Evolutionary conservation across 1,140 invertebrate species (phyloP).

Genomic region (Lordiphosa mommai): DNA sequence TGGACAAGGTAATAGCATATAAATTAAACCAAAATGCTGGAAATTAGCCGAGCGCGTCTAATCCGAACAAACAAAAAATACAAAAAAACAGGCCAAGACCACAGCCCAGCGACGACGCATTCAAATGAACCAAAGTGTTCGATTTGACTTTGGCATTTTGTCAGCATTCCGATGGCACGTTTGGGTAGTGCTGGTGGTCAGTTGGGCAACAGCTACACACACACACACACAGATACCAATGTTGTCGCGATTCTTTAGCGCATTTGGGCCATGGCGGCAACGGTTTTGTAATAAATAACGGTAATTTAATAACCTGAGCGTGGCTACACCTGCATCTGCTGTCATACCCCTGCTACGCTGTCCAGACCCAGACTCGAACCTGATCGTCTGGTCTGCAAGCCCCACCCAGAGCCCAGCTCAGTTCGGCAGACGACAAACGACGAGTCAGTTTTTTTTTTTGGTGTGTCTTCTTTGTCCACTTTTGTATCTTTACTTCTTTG

Average conservation of each 20-base stretch:
- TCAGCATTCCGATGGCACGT: constrained; percentile 20
- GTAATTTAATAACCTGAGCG: constrained; percentile 69
- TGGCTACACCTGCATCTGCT: constrained; percentile 53
- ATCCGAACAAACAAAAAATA: constrained; percentile 27
- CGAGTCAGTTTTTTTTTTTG: constrained; percentile 33
- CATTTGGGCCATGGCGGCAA: constrained; percentile 65
- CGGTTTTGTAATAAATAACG: constrained; percentile 75
- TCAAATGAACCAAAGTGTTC: constrained; percentile 49
- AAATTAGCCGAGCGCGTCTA: constrained; percentile 56
- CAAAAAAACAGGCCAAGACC: constrained; percentile 57
- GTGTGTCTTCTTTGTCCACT: constrained; percentile 9
- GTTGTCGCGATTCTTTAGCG: constrained; percentile 45
- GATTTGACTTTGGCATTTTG: constrained; percentile 22
- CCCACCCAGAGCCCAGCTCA: not conserved
- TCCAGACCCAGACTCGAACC: constrained; percentile 22
- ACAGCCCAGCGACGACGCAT: constrained; percentile 22
- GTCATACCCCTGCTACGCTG: constrained; percentile 14
- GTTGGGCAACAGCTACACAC: constrained; percentile 22
- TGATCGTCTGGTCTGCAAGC: constrained; percentile 15
- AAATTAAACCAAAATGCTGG: constrained; percentile 44
- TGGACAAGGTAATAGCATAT: constrained; percentile 32
- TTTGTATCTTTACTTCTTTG: constrained; percentile 24
- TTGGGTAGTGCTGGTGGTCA: too few species aligned
- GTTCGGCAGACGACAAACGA: constrained; percentile 42
- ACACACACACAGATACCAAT: not conserved